Conservation (phyloP, 2,797 vertebrate species). For the Acanthurus lineatus region DNA sequence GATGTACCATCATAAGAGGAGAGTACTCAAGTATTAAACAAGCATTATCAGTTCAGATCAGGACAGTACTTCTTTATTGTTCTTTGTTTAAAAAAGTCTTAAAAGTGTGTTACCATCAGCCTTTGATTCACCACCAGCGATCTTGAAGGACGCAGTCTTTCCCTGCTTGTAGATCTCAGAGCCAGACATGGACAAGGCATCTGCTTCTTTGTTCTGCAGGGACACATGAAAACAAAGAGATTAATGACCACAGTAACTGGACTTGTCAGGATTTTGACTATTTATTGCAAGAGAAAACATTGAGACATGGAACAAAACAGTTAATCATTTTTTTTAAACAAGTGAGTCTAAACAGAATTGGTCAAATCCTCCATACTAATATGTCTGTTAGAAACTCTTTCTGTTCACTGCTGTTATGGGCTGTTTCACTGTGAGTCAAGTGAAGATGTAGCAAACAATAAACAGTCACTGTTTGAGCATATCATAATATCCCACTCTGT, state of each 20-base stretch:
- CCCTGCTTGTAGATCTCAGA: slow-evolving; percentile 87
- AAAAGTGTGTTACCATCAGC: slow-evolving; percentile 83
- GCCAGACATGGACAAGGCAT: slow-evolving; percentile 88
- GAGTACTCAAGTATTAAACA: neutral
- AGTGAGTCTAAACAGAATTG: too few relatives aligned
- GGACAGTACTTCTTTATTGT: neutral
- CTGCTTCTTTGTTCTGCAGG: slow-evolving; percentile 86
- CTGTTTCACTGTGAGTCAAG: too few relatives aligned
- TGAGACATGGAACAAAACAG: neutral
- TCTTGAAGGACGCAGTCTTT: slow-evolving; percentile 87
- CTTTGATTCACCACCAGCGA: slow-evolving; percentile 90
- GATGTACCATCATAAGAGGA: neutral
- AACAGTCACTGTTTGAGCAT: neutral
- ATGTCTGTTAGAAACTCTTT: too few relatives aligned
- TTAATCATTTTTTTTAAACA: too few relatives aligned
- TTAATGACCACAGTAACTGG: neutral
- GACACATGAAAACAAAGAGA: neutral
- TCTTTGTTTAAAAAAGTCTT: neutral
- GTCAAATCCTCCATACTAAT: too few relatives aligned
- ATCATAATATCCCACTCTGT: neutral
- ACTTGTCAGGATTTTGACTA: neutral
- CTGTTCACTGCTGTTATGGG: too few relatives aligned
- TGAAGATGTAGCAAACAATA: too few relatives aligned
- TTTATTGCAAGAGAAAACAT: neutral
- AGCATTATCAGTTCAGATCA: neutral